These are phyloP conservation scores for Drosophila arawakana DNA, from an alignment of 1,140 invertebrate genomes.

Conservation along the genomic window DNA sequence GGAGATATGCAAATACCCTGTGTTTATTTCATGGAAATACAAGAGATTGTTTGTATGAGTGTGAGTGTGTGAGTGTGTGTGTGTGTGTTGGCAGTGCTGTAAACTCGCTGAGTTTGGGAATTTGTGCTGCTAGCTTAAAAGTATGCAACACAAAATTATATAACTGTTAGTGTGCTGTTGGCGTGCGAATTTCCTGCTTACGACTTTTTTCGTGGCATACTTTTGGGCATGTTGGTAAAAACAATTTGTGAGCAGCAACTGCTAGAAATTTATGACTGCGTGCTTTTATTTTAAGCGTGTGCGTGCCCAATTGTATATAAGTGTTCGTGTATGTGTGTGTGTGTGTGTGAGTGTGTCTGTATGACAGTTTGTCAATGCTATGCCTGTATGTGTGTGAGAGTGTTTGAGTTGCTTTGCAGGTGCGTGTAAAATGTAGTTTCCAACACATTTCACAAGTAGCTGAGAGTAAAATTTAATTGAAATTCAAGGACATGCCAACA, in stretches of 20 bases:
- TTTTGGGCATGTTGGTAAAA: conserved; percentile 66
- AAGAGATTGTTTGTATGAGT: background rate
- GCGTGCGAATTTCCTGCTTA: conserved; percentile 57
- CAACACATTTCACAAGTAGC: conserved; percentile 37
- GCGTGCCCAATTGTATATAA: conserved; percentile 11
- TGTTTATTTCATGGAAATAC: background rate
- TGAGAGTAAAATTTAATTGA: conserved; percentile 58
- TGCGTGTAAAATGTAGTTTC: conserved; percentile 24
- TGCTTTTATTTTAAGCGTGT: conserved; percentile 60
- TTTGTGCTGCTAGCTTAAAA: conserved; percentile 38
- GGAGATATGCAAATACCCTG: background rate
- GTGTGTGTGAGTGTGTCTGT: conserved; percentile 66
- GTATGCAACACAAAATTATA: conserved; percentile 72
- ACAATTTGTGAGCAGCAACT: conserved; percentile 56
- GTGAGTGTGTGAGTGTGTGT: background rate
- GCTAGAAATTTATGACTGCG: conserved; percentile 20
- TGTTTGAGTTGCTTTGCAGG: conserved; percentile 7
- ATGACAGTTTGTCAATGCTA: background rate
- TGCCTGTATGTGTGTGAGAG: conserved; percentile 2
- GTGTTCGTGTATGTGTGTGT: too few relatives aligned
- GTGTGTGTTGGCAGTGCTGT: conserved; percentile 30
- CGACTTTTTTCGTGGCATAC: conserved; percentile 54
- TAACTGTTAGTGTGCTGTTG: conserved; percentile 54
- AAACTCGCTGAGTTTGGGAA: conserved; percentile 1
- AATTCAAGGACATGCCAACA: conserved; percentile 68